Conservation (phyloP, 2,888 invertebrate genomes). For the Drosophila ezoana region DNA sequence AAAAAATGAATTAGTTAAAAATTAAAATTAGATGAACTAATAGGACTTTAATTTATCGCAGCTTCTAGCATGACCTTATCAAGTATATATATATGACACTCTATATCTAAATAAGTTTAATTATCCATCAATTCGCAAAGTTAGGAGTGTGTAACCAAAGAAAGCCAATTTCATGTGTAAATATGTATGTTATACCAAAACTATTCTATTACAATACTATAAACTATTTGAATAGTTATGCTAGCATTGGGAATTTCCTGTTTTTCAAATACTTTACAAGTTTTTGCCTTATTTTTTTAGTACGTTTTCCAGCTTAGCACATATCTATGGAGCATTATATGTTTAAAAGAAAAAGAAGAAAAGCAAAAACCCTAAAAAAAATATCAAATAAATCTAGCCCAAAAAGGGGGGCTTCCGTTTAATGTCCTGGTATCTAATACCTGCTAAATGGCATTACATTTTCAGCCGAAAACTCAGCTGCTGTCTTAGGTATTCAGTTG, state of each 20-base stretch:
- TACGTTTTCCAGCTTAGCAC: slow-evolving; percentile 56
- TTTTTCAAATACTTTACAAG: slow-evolving; percentile 30
- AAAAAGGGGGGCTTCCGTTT: slow-evolving; percentile 13
- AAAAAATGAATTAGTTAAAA: slow-evolving; percentile 26
- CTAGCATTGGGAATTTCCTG: slow-evolving; percentile 25
- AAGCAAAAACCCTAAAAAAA: slow-evolving; percentile 9
- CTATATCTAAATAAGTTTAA: slow-evolving; percentile 41
- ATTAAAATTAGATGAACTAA: slow-evolving; percentile 41
- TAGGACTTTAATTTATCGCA: slow-evolving; percentile 46
- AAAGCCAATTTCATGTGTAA: slow-evolving; percentile 53
- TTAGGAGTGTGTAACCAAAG: slow-evolving; percentile 54
- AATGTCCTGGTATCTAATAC: slow-evolving; percentile 56
- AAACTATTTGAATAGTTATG: slow-evolving; percentile 2
- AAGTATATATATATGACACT: slow-evolving; percentile 22
- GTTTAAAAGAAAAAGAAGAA: slow-evolving; percentile 15
- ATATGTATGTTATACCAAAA: slow-evolving; percentile 40
- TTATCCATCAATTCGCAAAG: slow-evolving; percentile 29
- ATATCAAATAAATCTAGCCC: slow-evolving; percentile 11
- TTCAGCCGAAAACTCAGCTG: slow-evolving; percentile 14
- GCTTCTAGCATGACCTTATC: slow-evolving; percentile 36
- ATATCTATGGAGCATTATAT: slow-evolving; percentile 38
- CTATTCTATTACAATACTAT: slow-evolving; percentile 7
- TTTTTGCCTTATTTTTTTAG: slow-evolving; percentile 58
- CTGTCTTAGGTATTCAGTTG: slow-evolving; percentile 17
- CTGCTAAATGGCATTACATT: slow-evolving; percentile 19